Conservation (phyloP, 2,113 vertebrate species). For the Cercopithecus mona region DNA sequence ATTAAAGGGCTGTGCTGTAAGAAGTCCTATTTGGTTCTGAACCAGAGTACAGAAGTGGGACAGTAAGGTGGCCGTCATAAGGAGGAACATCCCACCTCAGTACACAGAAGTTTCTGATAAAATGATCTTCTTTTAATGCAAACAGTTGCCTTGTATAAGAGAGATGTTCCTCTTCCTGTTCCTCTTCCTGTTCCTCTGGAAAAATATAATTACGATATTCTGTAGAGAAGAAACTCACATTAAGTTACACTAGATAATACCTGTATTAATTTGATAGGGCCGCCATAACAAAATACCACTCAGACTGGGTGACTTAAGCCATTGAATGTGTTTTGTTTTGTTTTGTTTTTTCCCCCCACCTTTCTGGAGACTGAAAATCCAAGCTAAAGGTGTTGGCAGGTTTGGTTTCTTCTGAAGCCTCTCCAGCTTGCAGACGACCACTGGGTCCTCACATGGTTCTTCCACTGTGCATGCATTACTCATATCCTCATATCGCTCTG, state of each 20-base stretch:
- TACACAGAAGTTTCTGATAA: background rate
- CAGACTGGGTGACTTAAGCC: background rate
- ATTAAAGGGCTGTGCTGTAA: background rate
- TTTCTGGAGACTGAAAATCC: background rate
- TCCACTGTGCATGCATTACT: background rate
- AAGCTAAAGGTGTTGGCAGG: background rate
- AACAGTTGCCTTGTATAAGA: background rate
- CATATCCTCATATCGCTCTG: background rate
- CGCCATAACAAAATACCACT: background rate
- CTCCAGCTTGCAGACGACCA: background rate
- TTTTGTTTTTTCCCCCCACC: too few species aligned
- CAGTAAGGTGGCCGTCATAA: background rate
- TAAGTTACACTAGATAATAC: background rate
- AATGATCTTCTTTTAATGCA: background rate
- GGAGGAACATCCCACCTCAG: background rate
- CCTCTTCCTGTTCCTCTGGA: background rate
- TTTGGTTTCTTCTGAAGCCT: background rate
- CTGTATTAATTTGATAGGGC: background rate
- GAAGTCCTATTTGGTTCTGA: conserved; percentile 7
- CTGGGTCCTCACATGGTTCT: background rate
- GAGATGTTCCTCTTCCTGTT: background rate
- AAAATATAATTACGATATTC: background rate
- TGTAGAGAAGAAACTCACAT: background rate
- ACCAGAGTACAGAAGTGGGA: background rate
- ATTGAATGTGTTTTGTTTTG: too few species aligned